A percentile compares a stretch with the other conserved stretches of the same genome.
Conservation (phyloP, 2,797 vertebrate species). For the Acipenser oxyrinchus region DNA sequence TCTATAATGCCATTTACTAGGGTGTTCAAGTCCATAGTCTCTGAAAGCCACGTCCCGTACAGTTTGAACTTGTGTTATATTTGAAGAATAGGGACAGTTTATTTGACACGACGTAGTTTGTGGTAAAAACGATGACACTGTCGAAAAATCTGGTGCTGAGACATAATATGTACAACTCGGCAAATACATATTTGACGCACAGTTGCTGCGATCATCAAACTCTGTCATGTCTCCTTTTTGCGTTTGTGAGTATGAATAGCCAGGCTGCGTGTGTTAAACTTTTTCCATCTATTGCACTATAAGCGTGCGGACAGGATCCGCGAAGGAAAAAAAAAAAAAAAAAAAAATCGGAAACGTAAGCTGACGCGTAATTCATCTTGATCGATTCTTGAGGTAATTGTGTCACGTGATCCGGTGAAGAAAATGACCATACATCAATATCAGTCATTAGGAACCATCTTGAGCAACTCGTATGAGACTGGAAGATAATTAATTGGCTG, state of each 20-base stretch:
- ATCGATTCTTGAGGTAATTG: conserved; percentile 99
- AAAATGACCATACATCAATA: conserved; percentile 99
- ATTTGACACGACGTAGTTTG: conserved; percentile 92
- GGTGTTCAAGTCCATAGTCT: conserved; percentile 92
- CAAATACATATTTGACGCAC: conserved; percentile 94
- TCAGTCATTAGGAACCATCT: conserved; percentile 80
- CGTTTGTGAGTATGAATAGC: conserved; percentile 49
- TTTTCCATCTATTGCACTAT: conserved; percentile 93
- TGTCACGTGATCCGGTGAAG: conserved; percentile 98
- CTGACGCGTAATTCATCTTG: conserved; percentile 99
- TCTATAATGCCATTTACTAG: conserved; percentile 94
- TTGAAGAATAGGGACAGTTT: conserved; percentile 92
- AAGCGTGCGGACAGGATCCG: conserved; percentile 79
- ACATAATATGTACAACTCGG: conserved; percentile 96
- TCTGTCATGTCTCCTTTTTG: conserved; percentile 87
- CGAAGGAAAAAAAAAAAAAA: conserved; percentile 85
- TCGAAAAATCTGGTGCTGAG: conserved; percentile 89
- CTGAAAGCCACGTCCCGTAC: conserved; percentile 93
- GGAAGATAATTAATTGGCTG: conserved; percentile 61
- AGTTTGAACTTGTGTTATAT: conserved; percentile 88
- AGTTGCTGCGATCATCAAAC: conserved; percentile 90
- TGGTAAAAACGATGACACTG: conserved; percentile 90
- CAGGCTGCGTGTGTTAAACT: conserved; percentile 75
- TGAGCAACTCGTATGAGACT: conserved; percentile 58
- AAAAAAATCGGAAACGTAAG: conserved; percentile 76